Evolutionary conservation across 92 coral and sea anemone genomes (phyloP).

Genomic region (Porites lobata): DNA sequence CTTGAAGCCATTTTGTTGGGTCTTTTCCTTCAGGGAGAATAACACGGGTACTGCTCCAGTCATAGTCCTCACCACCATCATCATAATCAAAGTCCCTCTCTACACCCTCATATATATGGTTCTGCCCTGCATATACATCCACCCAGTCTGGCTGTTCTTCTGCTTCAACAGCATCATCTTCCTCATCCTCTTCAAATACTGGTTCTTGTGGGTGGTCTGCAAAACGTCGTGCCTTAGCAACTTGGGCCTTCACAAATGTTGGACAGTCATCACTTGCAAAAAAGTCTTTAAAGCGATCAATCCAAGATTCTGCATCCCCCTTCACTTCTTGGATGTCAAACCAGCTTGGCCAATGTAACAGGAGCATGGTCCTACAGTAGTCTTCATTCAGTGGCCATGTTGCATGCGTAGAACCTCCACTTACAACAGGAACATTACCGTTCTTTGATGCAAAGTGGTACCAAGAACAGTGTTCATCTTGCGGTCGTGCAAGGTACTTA

Average conservation of each 20-base stretch:
- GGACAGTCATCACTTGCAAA: conserved; percentile 28
- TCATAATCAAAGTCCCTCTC: conserved; percentile 48
- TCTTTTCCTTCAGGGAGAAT: conserved; percentile 25
- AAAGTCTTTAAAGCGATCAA: conserved; percentile 14
- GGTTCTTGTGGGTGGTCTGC: too few relatives aligned
- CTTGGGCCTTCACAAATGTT: too few relatives aligned
- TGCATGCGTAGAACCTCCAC: conserved; percentile 60
- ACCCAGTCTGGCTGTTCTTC: conserved; percentile 21
- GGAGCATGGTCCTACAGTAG: conserved; percentile 59
- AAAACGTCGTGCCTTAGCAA: too few relatives aligned
- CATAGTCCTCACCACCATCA: conserved; percentile 58
- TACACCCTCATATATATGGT: not conserved
- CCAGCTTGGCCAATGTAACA: conserved; percentile 69
- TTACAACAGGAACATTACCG: conserved; percentile 54
- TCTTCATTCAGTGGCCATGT: conserved; percentile 63
- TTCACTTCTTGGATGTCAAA: conserved; percentile 49
- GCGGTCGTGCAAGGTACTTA: too few relatives aligned
- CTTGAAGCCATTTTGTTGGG: conserved; percentile 51
- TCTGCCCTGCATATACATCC: not conserved
- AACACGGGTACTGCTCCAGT: conserved; percentile 9
- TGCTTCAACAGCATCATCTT: conserved; percentile 36
- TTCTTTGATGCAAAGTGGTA: conserved; percentile 10
- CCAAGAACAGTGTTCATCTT: too few relatives aligned
- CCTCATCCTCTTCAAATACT: not conserved
- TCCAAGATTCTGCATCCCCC: conserved; percentile 15